Evolutionary conservation across 2,888 invertebrate species (phyloP).

Genomic region (Megaustenia siamemsis): DNA sequence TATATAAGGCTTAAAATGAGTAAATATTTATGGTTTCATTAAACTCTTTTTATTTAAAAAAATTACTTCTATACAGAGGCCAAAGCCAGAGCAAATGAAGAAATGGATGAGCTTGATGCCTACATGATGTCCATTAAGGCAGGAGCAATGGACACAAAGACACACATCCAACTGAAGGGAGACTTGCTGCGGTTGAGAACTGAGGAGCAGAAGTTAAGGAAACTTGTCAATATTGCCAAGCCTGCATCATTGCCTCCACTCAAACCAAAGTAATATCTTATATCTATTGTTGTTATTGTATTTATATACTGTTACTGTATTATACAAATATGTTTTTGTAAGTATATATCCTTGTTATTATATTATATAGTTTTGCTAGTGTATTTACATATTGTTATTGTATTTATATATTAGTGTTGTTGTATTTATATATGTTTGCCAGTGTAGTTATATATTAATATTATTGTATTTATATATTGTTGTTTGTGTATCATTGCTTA

Average conservation of each 20-base stretch:
- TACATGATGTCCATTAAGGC: conserved; percentile 85
- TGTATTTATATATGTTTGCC: too few species aligned
- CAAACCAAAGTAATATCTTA: conserved; percentile 51
- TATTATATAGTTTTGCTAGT: neutral
- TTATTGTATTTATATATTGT: neutral
- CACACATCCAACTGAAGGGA: conserved; percentile 79
- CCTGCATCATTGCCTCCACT: conserved; percentile 79
- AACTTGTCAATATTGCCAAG: conserved; percentile 86
- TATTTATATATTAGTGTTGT: neutral
- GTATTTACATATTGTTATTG: neutral
- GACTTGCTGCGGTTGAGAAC: conserved; percentile 86
- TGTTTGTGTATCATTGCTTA: neutral
- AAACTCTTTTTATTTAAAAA: too few species aligned
- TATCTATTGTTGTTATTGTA: neutral
- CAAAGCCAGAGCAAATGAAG: conserved; percentile 78
- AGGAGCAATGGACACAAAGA: conserved; percentile 80
- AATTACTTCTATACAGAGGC: too few species aligned
- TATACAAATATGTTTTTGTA: neutral
- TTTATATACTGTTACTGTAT: neutral
- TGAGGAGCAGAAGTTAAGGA: conserved; percentile 86
- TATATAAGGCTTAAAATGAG: too few species aligned
- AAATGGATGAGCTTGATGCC: conserved; percentile 89
- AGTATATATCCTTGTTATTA: neutral
- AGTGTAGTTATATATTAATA: too few species aligned
- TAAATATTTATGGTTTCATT: too few species aligned